Conservation (phyloP, 2,888 invertebrate genomes). For the Spodoptera littoralis region DNA sequence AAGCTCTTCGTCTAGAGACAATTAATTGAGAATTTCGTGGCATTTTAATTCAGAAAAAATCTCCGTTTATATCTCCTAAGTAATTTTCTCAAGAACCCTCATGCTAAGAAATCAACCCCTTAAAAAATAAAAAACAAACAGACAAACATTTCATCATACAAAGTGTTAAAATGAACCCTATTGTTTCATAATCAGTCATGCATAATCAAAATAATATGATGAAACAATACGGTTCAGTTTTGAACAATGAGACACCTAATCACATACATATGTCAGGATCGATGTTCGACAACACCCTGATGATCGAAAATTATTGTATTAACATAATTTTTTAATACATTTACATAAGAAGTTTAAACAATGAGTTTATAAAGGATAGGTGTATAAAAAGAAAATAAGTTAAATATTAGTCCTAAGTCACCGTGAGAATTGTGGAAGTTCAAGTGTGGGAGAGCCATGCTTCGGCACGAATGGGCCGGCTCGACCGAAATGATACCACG, state of each 20-base stretch:
- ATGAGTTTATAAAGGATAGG: conserved; percentile 4
- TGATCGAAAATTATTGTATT: conserved; percentile 37
- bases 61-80: too few species aligned
- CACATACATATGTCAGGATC: conserved; percentile 37
- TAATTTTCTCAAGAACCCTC: too few species aligned
- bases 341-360: conserved; percentile 29
- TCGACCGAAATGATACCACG: too few species aligned
- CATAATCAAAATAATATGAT: conserved; percentile 51
- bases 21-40: too few species aligned
- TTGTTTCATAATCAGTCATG: conserved; percentile 55
- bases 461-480: too few species aligned
- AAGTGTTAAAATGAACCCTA: conserved; percentile 41
- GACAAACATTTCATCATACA: conserved; percentile 42
- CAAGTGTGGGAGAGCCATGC: too few species aligned
- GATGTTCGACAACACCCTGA: conserved; percentile 46
- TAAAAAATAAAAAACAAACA: conserved; percentile 24
- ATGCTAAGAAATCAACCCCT: too few species aligned
- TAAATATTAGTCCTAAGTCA: too few species aligned
- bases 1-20: too few species aligned
- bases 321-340: conserved; percentile 41
- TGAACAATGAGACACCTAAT: conserved; percentile 55
- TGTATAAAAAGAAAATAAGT: too few species aligned
- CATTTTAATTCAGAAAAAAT: too few species aligned
- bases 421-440: too few species aligned
- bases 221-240: conserved; percentile 49